Base-by-base conservation (phyloP, 2,113 vertebrate species). In the Rhinoderma darwinii region DNA sequence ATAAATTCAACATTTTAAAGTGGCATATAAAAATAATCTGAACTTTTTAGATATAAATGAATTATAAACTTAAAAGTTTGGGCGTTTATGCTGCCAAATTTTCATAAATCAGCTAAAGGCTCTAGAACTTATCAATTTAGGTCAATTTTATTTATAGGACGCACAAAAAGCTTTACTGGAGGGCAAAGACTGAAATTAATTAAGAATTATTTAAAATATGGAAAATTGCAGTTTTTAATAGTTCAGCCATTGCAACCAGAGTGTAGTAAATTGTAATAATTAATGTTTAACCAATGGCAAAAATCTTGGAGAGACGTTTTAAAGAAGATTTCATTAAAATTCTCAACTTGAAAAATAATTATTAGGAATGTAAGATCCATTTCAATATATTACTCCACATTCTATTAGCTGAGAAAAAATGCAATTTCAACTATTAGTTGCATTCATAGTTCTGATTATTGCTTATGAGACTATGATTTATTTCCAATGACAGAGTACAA, bases 271-370 rank as follows among this genome's bases (percentile, higher is more conserved):
- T 35, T 37, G 32, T 59, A 86, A 77, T 56, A 87, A 87, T 87
- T 87, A 87, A 87, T 73, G 86, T 87, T 87, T 82, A 39, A 82
- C 78, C 86, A 75, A 75, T 63, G 86, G 86, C 79, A 82, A 87
- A 54, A 73, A 30, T 63, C 20, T 74, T 37, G 9, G 51, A 63
- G 30, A 73, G 47, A 54, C 47, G 32, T 81, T 82, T 74, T 81
- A 74, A 51, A 39, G 35, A 81, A 27, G 32, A 37, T 82, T 74
- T 87, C 85, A 82, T 87, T 87, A 87, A 87, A 85, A 87, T 75
- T 75, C 39, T 82, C 14, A 82, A 47, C 68, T 63, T 78, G 43
- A 82, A 82, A 72, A 86, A 87, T 87, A 87, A 87, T 87, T 87
- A 73, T 70, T 63, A 50, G 50, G 15, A 39, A 87, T 82, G 51